Evolutionary conservation across 2,113 vertebrate genomes (phyloP).

Genomic region (Seriola dumerili): DNA sequence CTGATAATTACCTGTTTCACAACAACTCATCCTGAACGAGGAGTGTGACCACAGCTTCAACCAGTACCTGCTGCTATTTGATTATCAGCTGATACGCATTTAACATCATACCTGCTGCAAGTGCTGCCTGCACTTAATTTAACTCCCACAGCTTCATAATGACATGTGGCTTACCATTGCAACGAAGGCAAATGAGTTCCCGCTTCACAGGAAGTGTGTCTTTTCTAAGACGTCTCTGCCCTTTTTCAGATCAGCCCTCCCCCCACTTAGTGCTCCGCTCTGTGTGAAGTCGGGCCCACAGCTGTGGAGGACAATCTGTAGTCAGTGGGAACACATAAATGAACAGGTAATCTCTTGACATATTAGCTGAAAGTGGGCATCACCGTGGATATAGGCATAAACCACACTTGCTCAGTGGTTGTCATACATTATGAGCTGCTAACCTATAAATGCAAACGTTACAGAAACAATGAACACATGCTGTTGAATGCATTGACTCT

Average conservation of each 20-base stretch:
- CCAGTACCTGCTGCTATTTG: background rate
- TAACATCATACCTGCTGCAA: background rate
- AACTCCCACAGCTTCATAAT: background rate
- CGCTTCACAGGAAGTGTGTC: background rate
- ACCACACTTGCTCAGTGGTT: background rate
- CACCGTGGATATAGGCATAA: slow-evolving; percentile 11
- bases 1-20: slow-evolving; percentile 4
- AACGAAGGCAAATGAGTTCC: background rate
- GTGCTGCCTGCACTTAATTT: background rate
- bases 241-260: slow-evolving; percentile 6
- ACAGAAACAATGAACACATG: background rate
- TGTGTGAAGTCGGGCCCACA: slow-evolving; percentile 1
- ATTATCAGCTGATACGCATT: background rate
- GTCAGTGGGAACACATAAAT: slow-evolving; percentile 30
- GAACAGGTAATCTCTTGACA: background rate
- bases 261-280: slow-evolving; percentile 10
- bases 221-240: background rate
- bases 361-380: background rate
- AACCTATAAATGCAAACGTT: slow-evolving; percentile 14
- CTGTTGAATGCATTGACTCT: too few relatives aligned
- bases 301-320: slow-evolving; percentile 10
- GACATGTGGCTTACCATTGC: background rate
- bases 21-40: background rate
- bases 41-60: background rate
- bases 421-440: background rate